A percentile compares a stretch with the other conserved stretches of the same genome.
Conservation (phyloP, 2,113 vertebrate genomes). For the Meles meles region DNA sequence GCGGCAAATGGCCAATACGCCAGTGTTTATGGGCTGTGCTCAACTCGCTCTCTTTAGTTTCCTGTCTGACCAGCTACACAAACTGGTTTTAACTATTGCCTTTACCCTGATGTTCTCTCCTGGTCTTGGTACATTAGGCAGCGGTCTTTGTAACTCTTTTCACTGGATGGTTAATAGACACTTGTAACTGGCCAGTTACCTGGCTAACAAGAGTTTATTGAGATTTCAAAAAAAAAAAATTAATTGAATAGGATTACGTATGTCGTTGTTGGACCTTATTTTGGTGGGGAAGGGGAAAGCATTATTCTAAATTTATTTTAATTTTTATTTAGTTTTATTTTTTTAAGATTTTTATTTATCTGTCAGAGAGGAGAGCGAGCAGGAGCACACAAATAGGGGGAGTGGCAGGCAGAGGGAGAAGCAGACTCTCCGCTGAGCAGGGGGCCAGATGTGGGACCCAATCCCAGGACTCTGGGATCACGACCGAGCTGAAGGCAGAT, state of each 20-base stretch:
- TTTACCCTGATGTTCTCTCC: not conserved
- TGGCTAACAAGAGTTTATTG: not conserved
- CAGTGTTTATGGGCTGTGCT: not conserved
- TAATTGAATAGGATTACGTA: not conserved
- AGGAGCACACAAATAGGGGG: too few species aligned
- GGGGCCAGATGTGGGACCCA: too few species aligned
- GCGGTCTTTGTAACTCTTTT: not conserved
- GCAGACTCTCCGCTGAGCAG: too few species aligned
- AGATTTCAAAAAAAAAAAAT: not conserved
- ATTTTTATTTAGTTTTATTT: not conserved
- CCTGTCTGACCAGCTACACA: not conserved
- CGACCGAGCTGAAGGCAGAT: too few species aligned
- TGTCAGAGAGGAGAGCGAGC: too few species aligned
- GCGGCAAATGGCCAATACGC: not conserved
- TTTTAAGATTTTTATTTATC: too few species aligned
- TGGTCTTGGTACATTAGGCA: not conserved
- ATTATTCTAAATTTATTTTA: not conserved
- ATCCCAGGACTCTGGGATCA: too few species aligned
- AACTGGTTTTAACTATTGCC: not conserved
- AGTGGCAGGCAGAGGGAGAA: too few species aligned
- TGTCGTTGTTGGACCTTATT: not conserved
- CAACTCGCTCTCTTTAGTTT: not conserved
- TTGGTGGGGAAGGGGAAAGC: not conserved
- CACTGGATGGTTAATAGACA: not conserved
- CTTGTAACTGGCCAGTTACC: not conserved